These are phyloP conservation scores for Cynopterus sphinx DNA, from an alignment of 2,797 vertebrate genomes.

Conservation along the genomic window DNA sequence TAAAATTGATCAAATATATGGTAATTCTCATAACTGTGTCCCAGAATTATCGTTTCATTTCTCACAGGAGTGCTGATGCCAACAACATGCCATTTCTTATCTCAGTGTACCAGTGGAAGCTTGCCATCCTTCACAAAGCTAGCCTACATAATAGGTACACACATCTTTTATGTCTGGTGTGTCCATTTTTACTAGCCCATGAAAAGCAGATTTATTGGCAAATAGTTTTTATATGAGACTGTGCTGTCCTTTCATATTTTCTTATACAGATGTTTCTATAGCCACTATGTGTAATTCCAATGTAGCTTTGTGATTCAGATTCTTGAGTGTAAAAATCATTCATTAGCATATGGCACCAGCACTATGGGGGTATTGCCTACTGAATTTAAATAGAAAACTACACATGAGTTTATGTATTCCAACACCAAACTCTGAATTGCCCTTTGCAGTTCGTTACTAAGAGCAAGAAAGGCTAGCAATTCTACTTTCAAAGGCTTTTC, in stretches of 20 bases:
- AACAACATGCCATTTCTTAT: slow-evolving; percentile 79
- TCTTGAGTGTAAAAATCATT: slow-evolving; percentile 65
- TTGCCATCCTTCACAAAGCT: slow-evolving; percentile 70
- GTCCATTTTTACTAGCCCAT: slow-evolving; percentile 71
- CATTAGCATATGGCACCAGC: slow-evolving; percentile 64
- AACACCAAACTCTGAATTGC: slow-evolving; percentile 64
- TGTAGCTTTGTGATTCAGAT: slow-evolving; percentile 66
- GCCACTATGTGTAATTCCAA: slow-evolving; percentile 59
- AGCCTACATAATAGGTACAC: slow-evolving; percentile 45
- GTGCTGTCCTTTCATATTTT: slow-evolving; percentile 60
- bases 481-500: slow-evolving; percentile 68
- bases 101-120: slow-evolving; percentile 62
- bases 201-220: slow-evolving; percentile 69
- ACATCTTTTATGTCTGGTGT: slow-evolving; percentile 71
- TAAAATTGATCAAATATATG: slow-evolving; percentile 74
- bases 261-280: slow-evolving; percentile 63
- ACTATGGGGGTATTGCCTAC: slow-evolving; percentile 49
- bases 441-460: slow-evolving; percentile 46
- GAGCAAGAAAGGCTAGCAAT: slow-evolving; percentile 64
- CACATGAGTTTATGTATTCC: slow-evolving; percentile 53
- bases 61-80: slow-evolving; percentile 58
- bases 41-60: slow-evolving; percentile 76
- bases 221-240: slow-evolving; percentile 61
- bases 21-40: slow-evolving; percentile 67
- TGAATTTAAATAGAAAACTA: slow-evolving; percentile 68